Percentiles rank a stretch among this genome's conserved stretches.
Conservation (phyloP, 2,888 invertebrate species). For the Halictus quadricinctus region DNA sequence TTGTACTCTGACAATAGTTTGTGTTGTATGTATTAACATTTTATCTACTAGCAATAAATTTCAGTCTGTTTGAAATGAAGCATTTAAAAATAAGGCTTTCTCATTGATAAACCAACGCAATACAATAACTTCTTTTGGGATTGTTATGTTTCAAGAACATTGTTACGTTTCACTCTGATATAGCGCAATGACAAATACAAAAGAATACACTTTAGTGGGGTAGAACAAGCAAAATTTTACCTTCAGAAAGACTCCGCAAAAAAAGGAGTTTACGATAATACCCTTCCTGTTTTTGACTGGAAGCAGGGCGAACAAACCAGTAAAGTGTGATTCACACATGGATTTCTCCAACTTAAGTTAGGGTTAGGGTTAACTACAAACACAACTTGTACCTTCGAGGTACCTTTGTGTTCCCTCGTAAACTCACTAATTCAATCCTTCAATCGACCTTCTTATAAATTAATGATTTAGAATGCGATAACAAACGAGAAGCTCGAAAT, state of each 20-base stretch:
- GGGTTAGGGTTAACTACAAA: neutral
- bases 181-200: no score
- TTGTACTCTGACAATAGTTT: neutral
- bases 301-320: neutral
- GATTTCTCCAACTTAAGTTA: no score
- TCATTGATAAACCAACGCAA: no score
- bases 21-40: neutral
- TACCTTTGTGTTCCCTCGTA: neutral
- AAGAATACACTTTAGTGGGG: no score
- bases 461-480: rapidly evolving
- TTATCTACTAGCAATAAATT: neutral
- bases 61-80: neutral
- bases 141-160: no score
- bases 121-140: no score
- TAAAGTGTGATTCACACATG: no score
- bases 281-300: neutral
- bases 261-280: neutral
- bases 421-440: neutral
- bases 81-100: neutral
- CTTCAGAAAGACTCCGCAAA: neutral
- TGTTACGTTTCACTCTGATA: no score
- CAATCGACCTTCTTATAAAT: neutral
- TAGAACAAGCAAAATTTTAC: no score
- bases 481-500: neutral
- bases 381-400: neutral